These are phyloP conservation scores for Boulengeromyrus knoepffleri DNA, from an alignment of 2,113 vertebrate genomes.

Conservation along the genomic window DNA sequence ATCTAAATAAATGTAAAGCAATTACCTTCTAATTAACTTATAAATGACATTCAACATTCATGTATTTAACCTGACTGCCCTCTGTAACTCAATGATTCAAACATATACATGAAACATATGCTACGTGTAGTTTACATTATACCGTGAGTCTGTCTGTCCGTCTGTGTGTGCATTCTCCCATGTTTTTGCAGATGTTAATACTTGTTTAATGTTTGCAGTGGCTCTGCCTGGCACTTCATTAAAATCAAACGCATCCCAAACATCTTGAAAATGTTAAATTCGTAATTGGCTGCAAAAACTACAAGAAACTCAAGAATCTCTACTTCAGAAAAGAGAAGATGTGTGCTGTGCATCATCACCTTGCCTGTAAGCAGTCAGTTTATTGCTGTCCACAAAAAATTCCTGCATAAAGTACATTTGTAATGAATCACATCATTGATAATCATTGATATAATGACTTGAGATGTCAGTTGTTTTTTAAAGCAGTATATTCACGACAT, in stretches of 20 bases:
- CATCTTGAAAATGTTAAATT: neutral
- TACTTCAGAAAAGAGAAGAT: neutral
- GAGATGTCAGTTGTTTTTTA: neutral
- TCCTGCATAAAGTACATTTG: neutral
- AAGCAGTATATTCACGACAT: neutral
- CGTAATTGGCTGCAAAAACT: neutral
- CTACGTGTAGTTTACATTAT: neutral
- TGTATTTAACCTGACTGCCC: neutral
- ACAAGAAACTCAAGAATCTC: neutral
- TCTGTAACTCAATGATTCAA: neutral
- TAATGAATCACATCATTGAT: neutral
- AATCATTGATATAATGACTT: neutral
- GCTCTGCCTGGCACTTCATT: constrained; percentile 26
- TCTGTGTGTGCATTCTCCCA: neutral
- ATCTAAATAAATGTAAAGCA: neutral
- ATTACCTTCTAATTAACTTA: neutral
- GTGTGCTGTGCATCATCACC: neutral
- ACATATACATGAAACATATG: neutral
- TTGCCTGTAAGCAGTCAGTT: neutral
- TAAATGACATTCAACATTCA: neutral
- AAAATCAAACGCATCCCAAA: neutral
- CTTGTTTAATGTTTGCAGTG: neutral
- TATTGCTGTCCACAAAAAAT: neutral
- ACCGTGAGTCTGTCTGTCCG: neutral
- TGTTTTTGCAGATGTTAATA: neutral